Percentiles rank a stretch among this genome's conserved stretches.
These are phyloP conservation scores for Drosophila grimshawi DNA, from an alignment of 1,140 invertebrate genomes.

Conservation along the genomic window DNA sequence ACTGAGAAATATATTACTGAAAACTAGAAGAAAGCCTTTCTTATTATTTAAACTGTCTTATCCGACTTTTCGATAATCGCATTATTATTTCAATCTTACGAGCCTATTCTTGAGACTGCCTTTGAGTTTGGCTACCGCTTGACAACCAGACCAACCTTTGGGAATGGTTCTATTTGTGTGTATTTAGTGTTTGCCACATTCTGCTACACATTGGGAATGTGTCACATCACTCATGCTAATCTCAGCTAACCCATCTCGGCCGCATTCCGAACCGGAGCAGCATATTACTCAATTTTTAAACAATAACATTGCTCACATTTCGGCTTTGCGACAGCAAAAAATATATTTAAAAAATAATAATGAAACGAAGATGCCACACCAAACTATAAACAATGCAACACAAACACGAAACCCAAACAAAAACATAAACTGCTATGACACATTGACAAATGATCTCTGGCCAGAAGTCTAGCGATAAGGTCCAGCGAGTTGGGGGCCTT, in stretches of 20 bases:
- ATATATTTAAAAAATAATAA: constrained; percentile 29
- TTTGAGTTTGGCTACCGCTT: constrained; percentile 43
- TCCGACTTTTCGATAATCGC: background rate
- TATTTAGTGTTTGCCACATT: constrained; percentile 38
- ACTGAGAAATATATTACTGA: too few relatives aligned
- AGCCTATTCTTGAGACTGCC: constrained; percentile 20
- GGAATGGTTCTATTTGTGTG: constrained; percentile 2
- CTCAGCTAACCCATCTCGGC: constrained; percentile 66
- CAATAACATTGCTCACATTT: constrained; percentile 70
- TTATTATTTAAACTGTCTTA: too few relatives aligned
- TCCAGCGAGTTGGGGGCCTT: constrained; percentile 17
- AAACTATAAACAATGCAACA: constrained; percentile 49
- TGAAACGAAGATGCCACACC: constrained; percentile 66
- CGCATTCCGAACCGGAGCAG: constrained; percentile 52
- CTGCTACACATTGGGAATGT: background rate
- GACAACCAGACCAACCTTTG: constrained; percentile 20
- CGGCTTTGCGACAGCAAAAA: constrained; percentile 32
- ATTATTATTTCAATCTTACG: constrained; percentile 48
- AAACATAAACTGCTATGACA: constrained; percentile 51
- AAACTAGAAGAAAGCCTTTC: too few relatives aligned
- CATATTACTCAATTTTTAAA: constrained; percentile 77
- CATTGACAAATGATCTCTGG: constrained; percentile 73
- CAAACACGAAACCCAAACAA: constrained; percentile 14
- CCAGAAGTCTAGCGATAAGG: constrained; percentile 53
- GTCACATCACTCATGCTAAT: constrained; percentile 65